phyloP scores from a whole-genome alignment of 2,888 invertebrate species.

The Heliconius aoede region DNA sequence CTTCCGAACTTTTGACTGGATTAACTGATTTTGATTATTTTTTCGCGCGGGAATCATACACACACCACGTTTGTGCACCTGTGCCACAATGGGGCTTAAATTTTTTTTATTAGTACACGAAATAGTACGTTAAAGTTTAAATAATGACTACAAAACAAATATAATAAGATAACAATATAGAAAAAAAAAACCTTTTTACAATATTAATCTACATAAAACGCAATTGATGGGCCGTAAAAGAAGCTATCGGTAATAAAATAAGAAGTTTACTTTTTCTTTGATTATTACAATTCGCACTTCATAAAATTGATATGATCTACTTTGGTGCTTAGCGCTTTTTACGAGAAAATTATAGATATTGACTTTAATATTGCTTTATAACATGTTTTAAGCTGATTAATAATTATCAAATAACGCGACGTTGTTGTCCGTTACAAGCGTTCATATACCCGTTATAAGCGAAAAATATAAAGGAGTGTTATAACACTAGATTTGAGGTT shows the following conservation, averaged over 20 bases:
- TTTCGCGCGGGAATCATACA: too few species aligned
- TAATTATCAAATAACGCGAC: not conserved
- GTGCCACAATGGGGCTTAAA: too few species aligned
- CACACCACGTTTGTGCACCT: too few species aligned
- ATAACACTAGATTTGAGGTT: too few species aligned
- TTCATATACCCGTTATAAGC: too few species aligned
- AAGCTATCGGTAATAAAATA: constrained; percentile 41
- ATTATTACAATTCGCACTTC: constrained; percentile 38
- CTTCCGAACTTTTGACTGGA: too few species aligned
- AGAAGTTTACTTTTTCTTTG: constrained; percentile 37
- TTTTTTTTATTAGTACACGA: too few species aligned
- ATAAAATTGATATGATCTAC: constrained; percentile 37
- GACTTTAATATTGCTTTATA: not conserved
- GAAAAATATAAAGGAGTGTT: too few species aligned
- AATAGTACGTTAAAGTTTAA: not conserved
- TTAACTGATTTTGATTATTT: too few species aligned
- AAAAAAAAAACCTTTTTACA: constrained; percentile 16
- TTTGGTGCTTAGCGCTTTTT: constrained; percentile 1
- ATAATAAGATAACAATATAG: not conserved
- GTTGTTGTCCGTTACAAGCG: not conserved
- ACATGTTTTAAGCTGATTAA: not conserved
- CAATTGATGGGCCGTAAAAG: constrained; percentile 45
- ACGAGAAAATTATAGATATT: constrained; percentile 1
- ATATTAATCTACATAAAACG: constrained; percentile 46
- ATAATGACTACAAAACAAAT: not conserved